Evolutionary conservation across 92 coral and sea anemone genomes (phyloP).

Genomic region (Epizoanthus illoricatus): DNA sequence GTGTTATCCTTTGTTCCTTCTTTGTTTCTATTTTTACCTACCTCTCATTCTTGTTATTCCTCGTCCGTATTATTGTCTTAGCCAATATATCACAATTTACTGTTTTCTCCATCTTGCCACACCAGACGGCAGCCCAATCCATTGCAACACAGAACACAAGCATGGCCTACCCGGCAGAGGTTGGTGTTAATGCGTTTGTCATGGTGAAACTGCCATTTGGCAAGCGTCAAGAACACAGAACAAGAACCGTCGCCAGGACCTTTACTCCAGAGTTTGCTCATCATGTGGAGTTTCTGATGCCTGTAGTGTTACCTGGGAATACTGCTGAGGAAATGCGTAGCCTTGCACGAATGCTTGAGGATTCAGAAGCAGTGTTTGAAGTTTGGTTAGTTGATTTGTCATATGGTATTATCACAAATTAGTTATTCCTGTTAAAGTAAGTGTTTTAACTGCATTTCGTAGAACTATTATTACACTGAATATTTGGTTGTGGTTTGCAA

Average conservation of each 20-base stretch:
- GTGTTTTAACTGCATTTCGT: no score
- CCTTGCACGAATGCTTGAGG: conserved; percentile 88
- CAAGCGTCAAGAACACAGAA: conserved; percentile 60
- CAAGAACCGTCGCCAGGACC: conserved; percentile 92
- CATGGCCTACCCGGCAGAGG: conserved; percentile 90
- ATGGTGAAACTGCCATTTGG: conserved; percentile 86
- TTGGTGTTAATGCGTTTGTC: conserved; percentile 85
- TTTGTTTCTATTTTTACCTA: no score
- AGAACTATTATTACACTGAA: no score
- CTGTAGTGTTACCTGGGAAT: conserved; percentile 52
- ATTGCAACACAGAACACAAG: conserved; percentile 58
- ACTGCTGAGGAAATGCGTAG: conserved; percentile 54
- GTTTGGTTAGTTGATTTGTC: conserved; percentile 71
- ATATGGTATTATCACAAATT: no score
- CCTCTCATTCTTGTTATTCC: no score
- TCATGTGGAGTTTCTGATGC: conserved; percentile 69
- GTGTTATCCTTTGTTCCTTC: no score
- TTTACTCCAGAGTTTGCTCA: conserved; percentile 93
- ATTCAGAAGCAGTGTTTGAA: conserved; percentile 74
- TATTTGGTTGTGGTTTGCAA: no score
- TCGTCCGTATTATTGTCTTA: no score
- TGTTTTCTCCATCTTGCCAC: neutral
- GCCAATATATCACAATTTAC: no score
- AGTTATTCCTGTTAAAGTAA: no score
- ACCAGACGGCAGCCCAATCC: conserved; percentile 73